Conservation (phyloP, 2,888 invertebrate genomes). For the Cremastobaeus sp. region DNA sequence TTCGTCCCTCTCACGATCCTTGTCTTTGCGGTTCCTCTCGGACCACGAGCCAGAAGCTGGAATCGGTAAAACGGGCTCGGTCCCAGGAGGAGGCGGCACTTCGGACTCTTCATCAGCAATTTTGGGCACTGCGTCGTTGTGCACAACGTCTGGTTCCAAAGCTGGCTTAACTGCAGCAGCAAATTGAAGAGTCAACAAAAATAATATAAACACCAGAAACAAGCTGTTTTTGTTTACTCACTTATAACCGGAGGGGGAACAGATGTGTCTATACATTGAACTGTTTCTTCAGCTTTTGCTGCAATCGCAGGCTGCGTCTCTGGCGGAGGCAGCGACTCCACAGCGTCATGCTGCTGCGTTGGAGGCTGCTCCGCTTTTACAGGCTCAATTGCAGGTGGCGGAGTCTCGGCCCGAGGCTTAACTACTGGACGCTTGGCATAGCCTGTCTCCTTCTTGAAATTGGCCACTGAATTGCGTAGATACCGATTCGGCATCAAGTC, state of each 20-base stretch:
- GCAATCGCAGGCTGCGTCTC: too few species aligned
- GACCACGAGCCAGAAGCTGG: constrained; percentile 66
- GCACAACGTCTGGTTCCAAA: constrained; percentile 67
- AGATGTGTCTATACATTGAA: too few species aligned
- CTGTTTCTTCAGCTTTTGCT: too few species aligned
- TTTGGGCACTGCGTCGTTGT: constrained; percentile 68
- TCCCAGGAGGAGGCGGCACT: constrained; percentile 75
- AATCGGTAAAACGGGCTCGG: constrained; percentile 75
- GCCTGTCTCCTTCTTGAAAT: constrained; percentile 94
- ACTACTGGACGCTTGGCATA: constrained; percentile 82
- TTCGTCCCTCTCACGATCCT: constrained; percentile 29
- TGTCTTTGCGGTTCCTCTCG: constrained; percentile 61
- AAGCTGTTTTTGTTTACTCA: too few species aligned
- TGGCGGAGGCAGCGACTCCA: constrained; percentile 9
- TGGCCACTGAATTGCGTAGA: constrained; percentile 91
- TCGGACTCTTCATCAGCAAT: constrained; percentile 73
- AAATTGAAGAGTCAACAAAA: constrained; percentile 14
- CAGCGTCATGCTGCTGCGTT: not conserved
- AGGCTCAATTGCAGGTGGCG: constrained; percentile 10
- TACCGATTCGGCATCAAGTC: constrained; percentile 95
- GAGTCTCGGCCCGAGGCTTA: constrained; percentile 60
- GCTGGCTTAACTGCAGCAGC: constrained; percentile 66
- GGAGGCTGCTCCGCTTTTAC: constrained; percentile 19
- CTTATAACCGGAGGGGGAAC: too few species aligned
- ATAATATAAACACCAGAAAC: not conserved